Conservation (phyloP, 2,888 invertebrate genomes). For the Dolichopus griseipennis region DNA sequence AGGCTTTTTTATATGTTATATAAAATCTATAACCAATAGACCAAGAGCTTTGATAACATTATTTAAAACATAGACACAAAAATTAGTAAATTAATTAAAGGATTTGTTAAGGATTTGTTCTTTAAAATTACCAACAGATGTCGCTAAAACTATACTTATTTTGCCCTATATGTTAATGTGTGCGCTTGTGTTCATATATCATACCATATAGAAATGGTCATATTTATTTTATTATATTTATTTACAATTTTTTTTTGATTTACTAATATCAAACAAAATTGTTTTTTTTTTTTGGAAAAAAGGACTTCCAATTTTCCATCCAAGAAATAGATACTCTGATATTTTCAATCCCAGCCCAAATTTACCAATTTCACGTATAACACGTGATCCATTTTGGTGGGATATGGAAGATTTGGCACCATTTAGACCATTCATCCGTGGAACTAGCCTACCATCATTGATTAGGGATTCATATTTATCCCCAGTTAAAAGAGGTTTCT, state of each 20-base stretch:
- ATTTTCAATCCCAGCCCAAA: conserved; percentile 71
- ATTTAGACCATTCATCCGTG: conserved; percentile 55
- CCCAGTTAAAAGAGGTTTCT: conserved; percentile 81
- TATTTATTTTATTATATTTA: not conserved
- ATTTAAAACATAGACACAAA: too few species aligned
- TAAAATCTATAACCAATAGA: too few species aligned
- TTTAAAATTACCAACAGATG: too few species aligned
- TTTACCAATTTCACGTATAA: conserved; percentile 69
- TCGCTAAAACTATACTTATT: too few species aligned
- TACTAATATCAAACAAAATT: conserved; percentile 7
- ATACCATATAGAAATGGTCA: conserved; percentile 7
- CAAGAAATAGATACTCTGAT: conserved; percentile 52
- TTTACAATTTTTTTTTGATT: not conserved
- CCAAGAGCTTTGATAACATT: too few species aligned
- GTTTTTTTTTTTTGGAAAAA: conserved; percentile 23
- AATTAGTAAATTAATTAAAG: too few species aligned
- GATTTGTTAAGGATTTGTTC: too few species aligned
- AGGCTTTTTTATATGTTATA: too few species aligned
- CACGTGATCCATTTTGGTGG: conserved; percentile 86
- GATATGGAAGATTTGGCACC: conserved; percentile 73
- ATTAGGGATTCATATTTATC: conserved; percentile 82
- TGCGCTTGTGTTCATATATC: not conserved
- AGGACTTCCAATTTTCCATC: conserved; percentile 66
- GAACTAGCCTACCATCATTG: conserved; percentile 62
- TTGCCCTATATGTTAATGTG: not conserved